Conservation (phyloP, 1,140 invertebrate genomes). For the Drosophila bipectinata region DNA sequence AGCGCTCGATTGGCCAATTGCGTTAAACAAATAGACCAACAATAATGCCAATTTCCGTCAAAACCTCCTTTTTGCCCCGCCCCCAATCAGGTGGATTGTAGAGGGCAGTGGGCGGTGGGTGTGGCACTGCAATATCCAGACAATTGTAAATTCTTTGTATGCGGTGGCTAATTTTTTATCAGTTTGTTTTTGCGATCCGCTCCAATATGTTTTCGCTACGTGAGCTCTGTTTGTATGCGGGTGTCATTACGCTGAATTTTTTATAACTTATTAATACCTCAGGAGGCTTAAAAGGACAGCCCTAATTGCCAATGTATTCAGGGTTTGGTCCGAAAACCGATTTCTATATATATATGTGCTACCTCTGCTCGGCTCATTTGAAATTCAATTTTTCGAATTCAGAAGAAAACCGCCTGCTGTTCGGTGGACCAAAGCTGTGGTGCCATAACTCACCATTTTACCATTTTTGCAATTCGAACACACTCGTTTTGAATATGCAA, state of each 20-base stretch:
- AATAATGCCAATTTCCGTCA: slow-evolving; percentile 52
- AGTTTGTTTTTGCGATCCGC: slow-evolving; percentile 21
- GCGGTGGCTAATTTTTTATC: slow-evolving; percentile 57
- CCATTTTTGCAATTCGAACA: slow-evolving; percentile 51
- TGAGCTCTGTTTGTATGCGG: slow-evolving; percentile 47
- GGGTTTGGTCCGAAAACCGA: slow-evolving; percentile 10
- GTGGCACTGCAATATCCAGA: slow-evolving; percentile 12
- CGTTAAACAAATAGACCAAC: slow-evolving; percentile 62
- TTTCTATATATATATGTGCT: slow-evolving; percentile 33
- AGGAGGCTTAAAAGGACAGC: slow-evolving; percentile 20
- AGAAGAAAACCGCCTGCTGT: slow-evolving; percentile 37
- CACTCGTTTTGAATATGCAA: slow-evolving; percentile 75
- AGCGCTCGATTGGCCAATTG: slow-evolving; percentile 60
- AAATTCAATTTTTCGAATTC: slow-evolving; percentile 68
- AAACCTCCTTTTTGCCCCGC: slow-evolving; percentile 9
- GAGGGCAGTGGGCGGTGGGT: neutral
- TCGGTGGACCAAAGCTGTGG: slow-evolving; percentile 10
- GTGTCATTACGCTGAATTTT: slow-evolving; percentile 51
- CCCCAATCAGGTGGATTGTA: slow-evolving; percentile 8
- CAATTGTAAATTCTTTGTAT: slow-evolving; percentile 64
- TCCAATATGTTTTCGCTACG: slow-evolving; percentile 57
- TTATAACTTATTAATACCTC: slow-evolving; percentile 57
- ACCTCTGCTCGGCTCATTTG: slow-evolving; percentile 33
- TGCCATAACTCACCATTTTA: slow-evolving; percentile 55
- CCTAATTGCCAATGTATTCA: slow-evolving; percentile 32